phyloP scores from a whole-genome alignment of 2,113 vertebrate species.

The Centropus unirufus region DNA sequence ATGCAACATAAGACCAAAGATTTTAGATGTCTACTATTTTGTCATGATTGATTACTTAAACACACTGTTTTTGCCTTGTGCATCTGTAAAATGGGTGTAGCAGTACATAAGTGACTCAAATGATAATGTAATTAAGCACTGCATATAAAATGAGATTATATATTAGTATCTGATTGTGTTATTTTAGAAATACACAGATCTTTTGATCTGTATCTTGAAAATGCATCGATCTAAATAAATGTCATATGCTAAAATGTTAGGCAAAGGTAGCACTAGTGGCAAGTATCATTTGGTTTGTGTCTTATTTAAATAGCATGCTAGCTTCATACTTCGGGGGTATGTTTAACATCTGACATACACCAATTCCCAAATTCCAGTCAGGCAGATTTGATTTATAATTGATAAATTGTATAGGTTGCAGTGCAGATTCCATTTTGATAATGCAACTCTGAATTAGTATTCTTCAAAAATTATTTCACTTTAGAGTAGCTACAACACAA shows the following conservation, averaged over 20 bases:
- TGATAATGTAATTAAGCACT: not conserved
- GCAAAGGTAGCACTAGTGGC: not conserved
- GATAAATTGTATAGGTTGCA: not conserved
- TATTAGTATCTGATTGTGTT: not conserved
- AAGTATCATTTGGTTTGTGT: not conserved
- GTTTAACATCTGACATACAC: not conserved
- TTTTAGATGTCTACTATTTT: not conserved
- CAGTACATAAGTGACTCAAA: not conserved
- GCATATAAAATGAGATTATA: not conserved
- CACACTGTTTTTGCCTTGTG: not conserved
- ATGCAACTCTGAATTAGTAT: not conserved
- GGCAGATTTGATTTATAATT: not conserved
- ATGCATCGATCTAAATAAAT: not conserved
- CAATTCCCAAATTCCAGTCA: not conserved
- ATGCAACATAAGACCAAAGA: not conserved
- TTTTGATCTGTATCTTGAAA: not conserved
- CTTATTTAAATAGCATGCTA: not conserved
- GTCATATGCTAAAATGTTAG: not conserved
- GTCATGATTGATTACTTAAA: not conserved
- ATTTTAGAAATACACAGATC: not conserved
- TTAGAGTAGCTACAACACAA: not conserved
- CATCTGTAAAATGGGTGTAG: not conserved
- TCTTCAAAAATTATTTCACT: not conserved
- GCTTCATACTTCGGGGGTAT: not conserved
- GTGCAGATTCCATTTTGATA: not conserved